phyloP scores from a whole-genome alignment of 2,797 vertebrate genomes.

The Malurus splendens region DNA sequence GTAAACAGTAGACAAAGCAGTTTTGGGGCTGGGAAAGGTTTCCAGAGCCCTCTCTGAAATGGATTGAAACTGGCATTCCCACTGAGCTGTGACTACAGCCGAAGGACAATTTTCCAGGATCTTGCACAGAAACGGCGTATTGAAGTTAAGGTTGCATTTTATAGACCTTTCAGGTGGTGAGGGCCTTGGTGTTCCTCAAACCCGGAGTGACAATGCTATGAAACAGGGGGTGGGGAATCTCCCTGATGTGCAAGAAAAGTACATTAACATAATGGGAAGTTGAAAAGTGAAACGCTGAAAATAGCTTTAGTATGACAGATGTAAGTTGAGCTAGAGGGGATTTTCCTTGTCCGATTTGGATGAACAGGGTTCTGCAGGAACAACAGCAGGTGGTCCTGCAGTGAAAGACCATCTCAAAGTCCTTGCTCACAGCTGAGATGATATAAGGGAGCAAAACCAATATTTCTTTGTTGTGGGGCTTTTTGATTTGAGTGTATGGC shows the following conservation, averaged over 20 bases:
- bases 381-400: background rate
- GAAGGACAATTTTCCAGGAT: background rate
- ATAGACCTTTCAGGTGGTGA: background rate
- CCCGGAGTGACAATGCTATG: background rate
- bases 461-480: background rate
- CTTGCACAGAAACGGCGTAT: background rate
- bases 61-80: background rate
- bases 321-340: background rate
- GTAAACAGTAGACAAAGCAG: background rate
- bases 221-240: background rate
- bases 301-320: background rate
- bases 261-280: background rate
- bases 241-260: background rate
- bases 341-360: background rate
- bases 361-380: background rate
- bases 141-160: background rate
- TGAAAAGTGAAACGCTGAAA: background rate
- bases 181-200: background rate
- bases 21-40: background rate
- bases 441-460: background rate
- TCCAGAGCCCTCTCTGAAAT: background rate
- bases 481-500: background rate
- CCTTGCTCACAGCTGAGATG: background rate
- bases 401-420: background rate
- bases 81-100: background rate